Evolutionary conservation across 2,888 invertebrate species (phyloP), one percentile per base, ranked within the genome.

Genomic region (Hanleya hanleyi): DNA sequence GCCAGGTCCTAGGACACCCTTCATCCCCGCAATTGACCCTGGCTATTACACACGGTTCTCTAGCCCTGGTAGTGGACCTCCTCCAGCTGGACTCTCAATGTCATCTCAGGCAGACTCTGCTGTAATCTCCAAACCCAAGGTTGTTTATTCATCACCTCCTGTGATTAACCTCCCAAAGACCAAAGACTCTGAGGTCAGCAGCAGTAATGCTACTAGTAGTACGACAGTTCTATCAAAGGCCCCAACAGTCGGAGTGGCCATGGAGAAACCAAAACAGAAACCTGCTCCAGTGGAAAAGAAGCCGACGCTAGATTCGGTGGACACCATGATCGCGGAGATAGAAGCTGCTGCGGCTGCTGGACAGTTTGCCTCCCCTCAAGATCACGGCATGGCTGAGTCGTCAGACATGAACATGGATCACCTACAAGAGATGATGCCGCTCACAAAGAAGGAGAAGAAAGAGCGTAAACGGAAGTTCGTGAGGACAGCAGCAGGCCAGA

Each of bases 401-500:
- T 29, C 29, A 1, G 35, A 22, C 1, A 73, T 70, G 32, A 67
- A 74, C 1, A 73, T 71, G 47, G 67, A 49, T 33, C n/a, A 26
- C 26, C n/a, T n/a, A n/a, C n/a, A n/a, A n/a, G 47, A 36, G 26
- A 35, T 18, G 29, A 37, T n/a, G n/a, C 29, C 38, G 29, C 18
- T 38, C 33, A 57, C 3, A 22, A 41, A 47, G 37, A 86, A 86
- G 69, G 87, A 88, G 70, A 83, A 85, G 67, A 92, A 92, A 81
- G 92, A 93, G 41, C 93, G 92, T 79, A 93, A 93, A 77, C 92
- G 92, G 78, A 95, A 96, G 92, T 94, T 96, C 74, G 94, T 98
- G 67, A 92, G 99, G 36, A 95, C 95, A 80, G 98, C 98, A 0
- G 99, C 98, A 3, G 98, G 98, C 0, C 94, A 95, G 82, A 95